Evolutionary conservation across 2,888 invertebrate species (phyloP), one percentile per base, ranked within the genome.

Genomic region (Cryptus armator): DNA sequence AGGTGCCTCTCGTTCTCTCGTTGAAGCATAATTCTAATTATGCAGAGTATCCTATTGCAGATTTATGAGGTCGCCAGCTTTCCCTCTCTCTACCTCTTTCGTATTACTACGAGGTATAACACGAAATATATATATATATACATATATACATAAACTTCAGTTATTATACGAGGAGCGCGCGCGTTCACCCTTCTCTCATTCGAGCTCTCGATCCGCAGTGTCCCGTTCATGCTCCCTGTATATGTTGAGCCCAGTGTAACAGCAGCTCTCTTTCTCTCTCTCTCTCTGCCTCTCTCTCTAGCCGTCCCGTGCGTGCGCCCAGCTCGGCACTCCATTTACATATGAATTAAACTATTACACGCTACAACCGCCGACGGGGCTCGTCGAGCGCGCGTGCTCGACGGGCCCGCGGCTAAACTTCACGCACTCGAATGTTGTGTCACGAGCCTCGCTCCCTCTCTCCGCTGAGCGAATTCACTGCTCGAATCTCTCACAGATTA

Each of bases 341-440:
- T 92, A 92, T 90, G 92, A 92, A 92, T 92, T 91, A 91, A 92
- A 91, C 92, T 91, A 91, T 92, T 92, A 91, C 91, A 87, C 86
- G 88, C 88, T 83, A 75, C 85, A 81, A 83, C 87, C 85, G 77
- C 85, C 83, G 64, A 51, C 62, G 79, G 29, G 44, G 66, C 37
- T 66, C 53, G 56, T 59, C 66, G 48, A 46, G 64, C 24, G 76
- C 76, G 77, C 75, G 70, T 74, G 74, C 68, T 75, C 59, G 46
- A 19, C 56, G 74, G 43, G 76, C 66, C 76, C 66, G 76, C 66
- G 62, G 76, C 56, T 51, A 37, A 53, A 68, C 53, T 78, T 78
- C 32, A 72, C 80, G 72, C 66, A 51, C 80, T 62, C 72, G 48
- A 7, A 32, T 56, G 56, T 51, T 51, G 59, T 32, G 37, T 9